Percentiles rank a stretch among this genome's conserved stretches.
Conservation (phyloP, 1,140 invertebrate genomes). For the Gonatopus flavifemur region DNA sequence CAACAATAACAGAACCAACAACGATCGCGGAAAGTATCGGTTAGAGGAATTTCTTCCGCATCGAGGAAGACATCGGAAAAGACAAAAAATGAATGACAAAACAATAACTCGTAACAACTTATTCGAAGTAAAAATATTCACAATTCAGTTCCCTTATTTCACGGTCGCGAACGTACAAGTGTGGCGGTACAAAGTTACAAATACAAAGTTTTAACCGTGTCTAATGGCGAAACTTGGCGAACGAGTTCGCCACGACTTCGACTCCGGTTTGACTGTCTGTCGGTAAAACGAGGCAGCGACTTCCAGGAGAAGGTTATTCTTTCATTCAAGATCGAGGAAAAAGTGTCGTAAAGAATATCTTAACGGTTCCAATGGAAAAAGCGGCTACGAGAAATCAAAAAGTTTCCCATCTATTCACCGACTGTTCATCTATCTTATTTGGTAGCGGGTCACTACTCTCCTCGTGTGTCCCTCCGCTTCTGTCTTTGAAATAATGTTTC, state of each 20-base stretch:
- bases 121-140: conserved; percentile 37
- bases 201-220: conserved; percentile 57
- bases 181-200: conserved; percentile 55
- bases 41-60: not conserved
- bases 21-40: too few relatives aligned
- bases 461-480: not conserved
- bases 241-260: too few relatives aligned
- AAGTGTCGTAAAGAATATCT: conserved; percentile 44
- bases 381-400: conserved; percentile 22
- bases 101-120: conserved; percentile 7
- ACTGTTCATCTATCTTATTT: conserved; percentile 31
- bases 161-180: conserved; percentile 49
- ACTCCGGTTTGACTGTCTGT: conserved; percentile 46
- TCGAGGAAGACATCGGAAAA: not conserved
- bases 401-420: conserved; percentile 16
- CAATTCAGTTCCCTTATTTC: conserved; percentile 50
- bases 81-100: not conserved
- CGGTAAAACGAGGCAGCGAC: too few relatives aligned
- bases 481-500: too few relatives aligned
- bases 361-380: conserved; percentile 25
- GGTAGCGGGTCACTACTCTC: not conserved
- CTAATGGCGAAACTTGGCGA: conserved; percentile 55
- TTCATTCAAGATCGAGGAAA: conserved; percentile 1
- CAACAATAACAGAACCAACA: too few relatives aligned
- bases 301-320: not conserved